Evolutionary conservation across 2,797 vertebrate species (phyloP).

Genomic region (Spea hammondii): DNA sequence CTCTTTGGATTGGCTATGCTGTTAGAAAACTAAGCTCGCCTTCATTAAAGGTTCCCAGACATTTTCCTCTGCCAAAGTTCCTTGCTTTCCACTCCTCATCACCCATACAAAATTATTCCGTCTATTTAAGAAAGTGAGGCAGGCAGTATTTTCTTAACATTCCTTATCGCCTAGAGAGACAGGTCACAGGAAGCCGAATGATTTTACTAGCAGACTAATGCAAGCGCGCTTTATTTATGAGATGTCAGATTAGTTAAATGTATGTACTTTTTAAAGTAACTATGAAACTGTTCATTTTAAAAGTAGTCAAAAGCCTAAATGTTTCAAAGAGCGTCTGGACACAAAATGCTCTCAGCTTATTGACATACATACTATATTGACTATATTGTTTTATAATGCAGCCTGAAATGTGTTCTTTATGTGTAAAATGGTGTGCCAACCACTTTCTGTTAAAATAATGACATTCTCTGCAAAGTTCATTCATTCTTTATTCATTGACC

Average conservation of each 20-base stretch:
- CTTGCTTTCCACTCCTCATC: conserved; percentile 17
- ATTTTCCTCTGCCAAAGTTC: conserved; percentile 23
- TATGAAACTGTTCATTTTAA: neutral
- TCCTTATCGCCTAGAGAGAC: conserved; percentile 3
- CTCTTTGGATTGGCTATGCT: conserved; percentile 27
- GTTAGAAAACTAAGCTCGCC: conserved; percentile 28
- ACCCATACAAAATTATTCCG: conserved; percentile 29
- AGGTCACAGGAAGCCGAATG: conserved; percentile 4
- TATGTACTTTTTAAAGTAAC: neutral
- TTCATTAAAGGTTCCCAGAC: conserved; percentile 44
- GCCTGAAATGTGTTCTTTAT: too few relatives aligned
- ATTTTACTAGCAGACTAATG: neutral
- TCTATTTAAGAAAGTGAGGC: conserved; percentile 18
- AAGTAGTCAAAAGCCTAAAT: neutral
- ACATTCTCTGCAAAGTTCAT: too few relatives aligned
- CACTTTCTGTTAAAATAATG: too few relatives aligned
- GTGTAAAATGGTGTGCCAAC: too few relatives aligned
- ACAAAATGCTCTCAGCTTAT: too few relatives aligned
- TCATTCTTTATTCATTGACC: too few relatives aligned
- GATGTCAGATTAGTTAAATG: neutral
- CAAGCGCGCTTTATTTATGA: neutral
- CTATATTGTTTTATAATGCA: too few relatives aligned
- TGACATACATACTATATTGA: too few relatives aligned
- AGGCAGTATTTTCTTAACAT: conserved; percentile 30
- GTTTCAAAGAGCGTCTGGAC: neutral